These are phyloP conservation scores for Prosapia bicincta DNA, from an alignment of 2,888 invertebrate genomes.

Conservation along the genomic window DNA sequence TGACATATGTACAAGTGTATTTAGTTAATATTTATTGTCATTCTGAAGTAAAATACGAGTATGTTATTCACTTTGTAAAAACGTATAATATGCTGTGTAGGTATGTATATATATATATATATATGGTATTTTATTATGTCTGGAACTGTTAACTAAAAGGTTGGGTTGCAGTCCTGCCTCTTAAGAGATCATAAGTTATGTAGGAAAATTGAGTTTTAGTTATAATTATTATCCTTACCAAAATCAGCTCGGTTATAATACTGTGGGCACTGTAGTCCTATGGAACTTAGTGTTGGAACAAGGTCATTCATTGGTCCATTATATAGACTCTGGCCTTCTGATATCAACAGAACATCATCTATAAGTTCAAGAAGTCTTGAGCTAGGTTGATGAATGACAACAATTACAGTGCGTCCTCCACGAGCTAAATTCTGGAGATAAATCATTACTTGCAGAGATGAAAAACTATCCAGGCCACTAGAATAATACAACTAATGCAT, in stretches of 20 bases:
- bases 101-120: no score
- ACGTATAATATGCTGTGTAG: no score
- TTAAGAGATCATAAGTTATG: no score
- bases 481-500: slow-evolving; percentile 4
- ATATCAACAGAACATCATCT: slow-evolving; percentile 67
- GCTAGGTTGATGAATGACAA: slow-evolving; percentile 77
- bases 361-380: slow-evolving; percentile 70
- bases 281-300: slow-evolving; percentile 55
- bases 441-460: slow-evolving; percentile 63
- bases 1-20: no score
- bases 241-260: slow-evolving; percentile 80
- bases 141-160: no score
- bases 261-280: slow-evolving; percentile 64
- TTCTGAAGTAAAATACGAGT: no score
- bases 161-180: no score
- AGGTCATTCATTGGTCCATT: slow-evolving; percentile 60
- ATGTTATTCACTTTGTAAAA: no score
- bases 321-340: slow-evolving; percentile 65
- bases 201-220: no score
- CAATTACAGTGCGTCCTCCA: slow-evolving; percentile 65
- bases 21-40: no score
- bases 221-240: no score
- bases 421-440: slow-evolving; percentile 60
- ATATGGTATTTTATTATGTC: no score
- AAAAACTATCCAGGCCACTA: slow-evolving; percentile 61